These are phyloP conservation scores for Holocentrus rufus DNA, from an alignment of 2,797 vertebrate genomes.

Conservation along the genomic window DNA sequence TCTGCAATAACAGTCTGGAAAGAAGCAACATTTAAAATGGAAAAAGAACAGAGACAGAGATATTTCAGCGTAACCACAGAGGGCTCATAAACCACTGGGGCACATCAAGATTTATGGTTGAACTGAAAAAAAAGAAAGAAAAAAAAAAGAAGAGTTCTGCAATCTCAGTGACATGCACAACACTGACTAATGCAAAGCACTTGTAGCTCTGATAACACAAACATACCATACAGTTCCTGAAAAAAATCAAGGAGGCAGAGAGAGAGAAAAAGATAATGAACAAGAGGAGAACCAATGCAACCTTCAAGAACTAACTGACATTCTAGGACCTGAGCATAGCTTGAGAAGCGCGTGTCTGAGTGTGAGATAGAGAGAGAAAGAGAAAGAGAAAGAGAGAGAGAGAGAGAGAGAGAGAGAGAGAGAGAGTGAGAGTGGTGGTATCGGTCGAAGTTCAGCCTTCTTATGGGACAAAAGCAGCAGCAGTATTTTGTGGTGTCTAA, in stretches of 20 bases:
- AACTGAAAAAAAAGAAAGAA: too few species aligned
- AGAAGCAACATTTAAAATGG: conserved; percentile 37
- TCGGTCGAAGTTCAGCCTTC: too few species aligned
- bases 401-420: too few species aligned
- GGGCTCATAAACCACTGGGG: conserved; percentile 55
- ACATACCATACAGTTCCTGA: conserved; percentile 10
- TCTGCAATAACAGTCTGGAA: conserved; percentile 36
- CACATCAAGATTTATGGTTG: conserved; percentile 55
- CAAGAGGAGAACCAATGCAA: neutral
- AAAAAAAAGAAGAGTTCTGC: conserved; percentile 38
- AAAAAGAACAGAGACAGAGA: conserved; percentile 53
- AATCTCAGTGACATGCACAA: conserved; percentile 16
- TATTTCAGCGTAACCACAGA: conserved; percentile 40
- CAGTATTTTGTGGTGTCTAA: too few species aligned
- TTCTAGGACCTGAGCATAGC: neutral
- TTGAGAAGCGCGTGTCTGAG: too few species aligned
- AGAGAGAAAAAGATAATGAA: neutral
- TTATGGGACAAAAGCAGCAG: too few species aligned
- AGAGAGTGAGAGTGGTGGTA: too few species aligned
- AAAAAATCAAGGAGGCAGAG: conserved; percentile 12
- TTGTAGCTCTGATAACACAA: conserved; percentile 42
- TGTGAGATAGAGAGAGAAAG: too few species aligned
- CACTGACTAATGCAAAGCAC: conserved; percentile 58
- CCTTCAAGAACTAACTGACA: conserved; percentile 1
- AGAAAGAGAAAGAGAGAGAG: too few species aligned